A percentile compares a stretch with the other conserved stretches of the same genome.
Evolutionary conservation across 1,140 invertebrate genomes (phyloP).

Genomic region (Drosophila seguyi): DNA sequence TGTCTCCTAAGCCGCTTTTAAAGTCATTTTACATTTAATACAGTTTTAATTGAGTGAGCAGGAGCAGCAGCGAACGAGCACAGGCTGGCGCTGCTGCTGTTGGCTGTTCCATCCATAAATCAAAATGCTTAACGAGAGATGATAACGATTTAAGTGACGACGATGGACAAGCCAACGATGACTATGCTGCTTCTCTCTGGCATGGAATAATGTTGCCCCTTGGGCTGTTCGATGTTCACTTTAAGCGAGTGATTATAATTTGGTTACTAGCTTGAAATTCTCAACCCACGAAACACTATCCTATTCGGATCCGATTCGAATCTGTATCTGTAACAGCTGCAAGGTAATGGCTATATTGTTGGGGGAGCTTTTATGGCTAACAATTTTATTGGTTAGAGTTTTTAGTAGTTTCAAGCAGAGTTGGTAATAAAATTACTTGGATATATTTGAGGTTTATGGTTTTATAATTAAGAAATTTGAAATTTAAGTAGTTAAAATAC

Average conservation of each 20-base stretch:
- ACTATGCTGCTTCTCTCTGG: conserved; percentile 3
- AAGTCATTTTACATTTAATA: conserved; percentile 81
- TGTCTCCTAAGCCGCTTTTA: conserved; percentile 54
- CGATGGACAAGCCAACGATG: conserved; percentile 37
- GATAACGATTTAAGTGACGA: conserved; percentile 64
- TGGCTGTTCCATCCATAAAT: conserved; percentile 57
- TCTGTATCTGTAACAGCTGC: conserved; percentile 12
- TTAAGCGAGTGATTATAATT: conserved; percentile 18
- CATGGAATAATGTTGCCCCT: conserved; percentile 41
- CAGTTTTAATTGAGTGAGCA: conserved; percentile 77
- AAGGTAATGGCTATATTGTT: conserved; percentile 6
- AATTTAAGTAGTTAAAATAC: background rate
- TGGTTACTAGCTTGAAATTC: conserved; percentile 7
- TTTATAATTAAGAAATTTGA: background rate
- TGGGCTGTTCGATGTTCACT: conserved; percentile 32
- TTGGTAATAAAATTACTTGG: background rate
- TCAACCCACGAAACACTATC: conserved; percentile 6
- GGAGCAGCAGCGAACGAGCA: conserved; percentile 16
- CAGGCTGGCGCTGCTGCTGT: conserved; percentile 1
- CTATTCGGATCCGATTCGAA: background rate
- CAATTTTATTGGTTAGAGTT: background rate
- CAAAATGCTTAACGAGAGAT: conserved; percentile 72
- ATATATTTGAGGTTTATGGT: background rate
- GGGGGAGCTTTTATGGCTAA: background rate
- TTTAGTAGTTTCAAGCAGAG: background rate